Conservation (phyloP, 2,113 vertebrate genomes). For the Ascaphus truei region DNA sequence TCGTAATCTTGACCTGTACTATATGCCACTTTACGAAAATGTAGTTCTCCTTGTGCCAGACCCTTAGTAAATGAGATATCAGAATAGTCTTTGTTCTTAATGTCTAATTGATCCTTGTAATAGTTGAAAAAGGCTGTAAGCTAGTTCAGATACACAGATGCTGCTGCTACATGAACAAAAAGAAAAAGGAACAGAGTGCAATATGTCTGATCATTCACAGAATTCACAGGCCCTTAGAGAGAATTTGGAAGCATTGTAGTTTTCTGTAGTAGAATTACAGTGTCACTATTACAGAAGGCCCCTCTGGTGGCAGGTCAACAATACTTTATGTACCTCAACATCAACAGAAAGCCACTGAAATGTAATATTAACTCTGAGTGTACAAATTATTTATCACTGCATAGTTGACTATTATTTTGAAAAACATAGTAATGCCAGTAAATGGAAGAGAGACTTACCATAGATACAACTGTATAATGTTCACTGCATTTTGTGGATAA, state of each 20-base stretch:
- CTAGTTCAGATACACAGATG: too few relatives aligned
- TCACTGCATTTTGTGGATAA: too few relatives aligned
- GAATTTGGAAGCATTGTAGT: conserved; percentile 1
- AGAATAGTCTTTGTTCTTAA: too few relatives aligned
- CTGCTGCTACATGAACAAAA: too few relatives aligned
- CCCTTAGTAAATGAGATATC: too few relatives aligned
- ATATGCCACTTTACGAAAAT: too few relatives aligned
- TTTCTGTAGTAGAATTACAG: neutral
- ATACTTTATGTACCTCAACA: conserved; percentile 11
- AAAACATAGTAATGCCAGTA: neutral
- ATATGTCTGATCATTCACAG: conserved; percentile 9
- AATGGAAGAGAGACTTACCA: too few relatives aligned
- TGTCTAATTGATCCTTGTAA: too few relatives aligned
- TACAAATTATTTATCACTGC: neutral
- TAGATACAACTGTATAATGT: too few relatives aligned
- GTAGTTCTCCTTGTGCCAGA: too few relatives aligned
- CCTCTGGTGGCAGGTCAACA: neutral
- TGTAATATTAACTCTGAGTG: neutral
- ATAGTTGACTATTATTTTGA: neutral
- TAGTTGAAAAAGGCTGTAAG: neutral
- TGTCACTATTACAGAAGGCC: conserved; percentile 8
- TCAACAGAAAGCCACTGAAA: neutral
- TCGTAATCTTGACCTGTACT: too few relatives aligned
- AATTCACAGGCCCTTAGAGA: too few relatives aligned
- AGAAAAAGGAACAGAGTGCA: neutral